Conservation (phyloP, 2,797 vertebrate species). For the Acomys russatus region DNA sequence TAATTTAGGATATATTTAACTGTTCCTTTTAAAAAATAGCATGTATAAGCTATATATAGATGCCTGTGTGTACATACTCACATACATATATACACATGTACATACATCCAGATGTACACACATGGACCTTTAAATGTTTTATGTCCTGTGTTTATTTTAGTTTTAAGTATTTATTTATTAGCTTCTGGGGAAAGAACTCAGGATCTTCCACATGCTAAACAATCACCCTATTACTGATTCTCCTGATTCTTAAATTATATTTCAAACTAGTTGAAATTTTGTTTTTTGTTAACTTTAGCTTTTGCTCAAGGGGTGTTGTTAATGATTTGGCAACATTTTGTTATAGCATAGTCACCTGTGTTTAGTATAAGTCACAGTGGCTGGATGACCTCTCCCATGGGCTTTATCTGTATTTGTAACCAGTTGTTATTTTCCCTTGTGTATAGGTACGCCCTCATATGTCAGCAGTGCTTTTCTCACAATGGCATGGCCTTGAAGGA, state of each 20-base stretch:
- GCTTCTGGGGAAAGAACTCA: background rate
- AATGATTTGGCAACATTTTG: conserved; percentile 47
- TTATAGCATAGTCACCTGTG: conserved; percentile 21
- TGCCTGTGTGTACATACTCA: too few relatives aligned
- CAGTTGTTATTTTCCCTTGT: conserved; percentile 38
- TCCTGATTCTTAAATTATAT: background rate
- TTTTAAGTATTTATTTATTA: background rate
- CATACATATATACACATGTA: background rate
- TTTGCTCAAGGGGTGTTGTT: conserved; percentile 56
- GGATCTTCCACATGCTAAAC: background rate
- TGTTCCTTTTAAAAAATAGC: conserved; percentile 57
- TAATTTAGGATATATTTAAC: conserved; percentile 40
- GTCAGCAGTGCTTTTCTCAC: conserved; percentile 99
- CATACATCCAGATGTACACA: background rate
- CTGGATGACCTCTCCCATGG: background rate
- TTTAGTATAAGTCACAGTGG: conserved; percentile 61
- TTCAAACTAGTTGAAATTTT: conserved; percentile 56
- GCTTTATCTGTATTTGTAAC: conserved; percentile 58
- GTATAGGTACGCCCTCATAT: conserved; percentile 97
- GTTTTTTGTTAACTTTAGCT: conserved; percentile 21
- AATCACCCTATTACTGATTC: background rate
- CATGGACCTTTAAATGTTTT: background rate
- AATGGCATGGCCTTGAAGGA: conserved; percentile 99
- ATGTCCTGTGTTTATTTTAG: background rate
- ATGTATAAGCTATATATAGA: background rate